Evolutionary conservation across 2,888 invertebrate genomes (phyloP), one percentile per base, ranked within the genome.

Genomic region (Pachycephus smyrnensis): DNA sequence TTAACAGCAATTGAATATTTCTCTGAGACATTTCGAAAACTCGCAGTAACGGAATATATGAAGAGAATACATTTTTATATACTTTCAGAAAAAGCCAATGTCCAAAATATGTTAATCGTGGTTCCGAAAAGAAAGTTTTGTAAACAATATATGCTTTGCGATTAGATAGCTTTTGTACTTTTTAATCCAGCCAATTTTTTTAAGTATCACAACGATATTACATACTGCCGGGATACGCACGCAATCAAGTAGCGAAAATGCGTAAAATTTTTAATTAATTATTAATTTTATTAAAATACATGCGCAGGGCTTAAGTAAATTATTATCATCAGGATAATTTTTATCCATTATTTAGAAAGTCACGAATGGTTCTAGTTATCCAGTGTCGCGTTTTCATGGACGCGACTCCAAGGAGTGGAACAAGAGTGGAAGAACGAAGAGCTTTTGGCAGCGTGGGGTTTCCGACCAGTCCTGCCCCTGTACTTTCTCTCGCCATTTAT

Each of bases 401-500:
- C 55, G 55, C 55, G 23, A 55, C 55, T 55, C 55, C 55, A 55
- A 55, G 9, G 55, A 55, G 55, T 55, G 55, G 55, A 55, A 23
- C 55, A 55, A 55, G 55, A 23, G 55, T 55, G 55, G 55, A 55
- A 55, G 55, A 55, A 55, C 55, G 55, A 55, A 55, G 79, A 83
- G 82, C 82, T 86, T 88, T 85, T 78, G 80, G 80, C 73, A 82
- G 78, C 75, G 80, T 77, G 82, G 80, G 78, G 82, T 76, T 81
- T 79, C 77, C 80, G 71, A 75, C 80, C 78, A 78, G 77, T 80
- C 40, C 80, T 69, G 71, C 85, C 84, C 82, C 82, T 84, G 80
- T 83, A 89, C 91, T 91, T 91, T 91, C 91, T 91, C 90, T 88
- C 86, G 86, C 77, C 86, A 88, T 88, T 90, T 91, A 91, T 91